Base-by-base conservation (phyloP, 1,140 invertebrate genomes). In the Drosophila tristis region DNA sequence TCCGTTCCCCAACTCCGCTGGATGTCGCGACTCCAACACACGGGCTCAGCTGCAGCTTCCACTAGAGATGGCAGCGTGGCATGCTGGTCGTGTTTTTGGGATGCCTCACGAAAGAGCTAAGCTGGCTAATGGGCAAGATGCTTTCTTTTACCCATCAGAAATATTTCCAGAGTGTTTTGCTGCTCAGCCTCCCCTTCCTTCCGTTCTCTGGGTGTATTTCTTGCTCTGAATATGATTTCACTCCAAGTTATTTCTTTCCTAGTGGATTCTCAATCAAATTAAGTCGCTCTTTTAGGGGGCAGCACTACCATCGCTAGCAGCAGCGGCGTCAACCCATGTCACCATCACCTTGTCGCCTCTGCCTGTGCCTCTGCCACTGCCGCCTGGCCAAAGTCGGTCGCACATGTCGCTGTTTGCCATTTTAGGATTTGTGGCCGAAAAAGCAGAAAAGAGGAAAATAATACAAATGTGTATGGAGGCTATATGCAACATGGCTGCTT, bases 381-480 rank as follows among this genome's bases (percentile, higher is more conserved):
- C 59, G 48, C 42, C 66, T 25, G 65, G 79, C 79, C 75, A 80
- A 87, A 90, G 84, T 90, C 84, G 84, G 84, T 87, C 84, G 84
- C 84, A 87, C 84, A 87, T 87, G 84, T 90, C 85, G 76, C 85
- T 45, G 78, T 77, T 74, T 86, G 81, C 81, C 81, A 86, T 86
- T 86, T 86, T 86, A 86, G 81, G 81, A 86, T 86, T 86, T 86
- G 82, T 86, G 80, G 74, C 82, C 78, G 73, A 68, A 81, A 59
- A 59, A 60, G 35, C 59, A 51, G 58, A 59, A 59, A 64, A 57
- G 48, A 31, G 48, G 60, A 61, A 74, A 74, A 58, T 49, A 73
- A 67, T 75, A 75, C 74, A 61, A 72, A 61, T 74, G 35, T 39
- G 35, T 16, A 16, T 16, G 67, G 67, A 70, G 67, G 58, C 26